Base-by-base conservation (phyloP, 2,797 vertebrate genomes). In the Glossophaga mutica region DNA sequence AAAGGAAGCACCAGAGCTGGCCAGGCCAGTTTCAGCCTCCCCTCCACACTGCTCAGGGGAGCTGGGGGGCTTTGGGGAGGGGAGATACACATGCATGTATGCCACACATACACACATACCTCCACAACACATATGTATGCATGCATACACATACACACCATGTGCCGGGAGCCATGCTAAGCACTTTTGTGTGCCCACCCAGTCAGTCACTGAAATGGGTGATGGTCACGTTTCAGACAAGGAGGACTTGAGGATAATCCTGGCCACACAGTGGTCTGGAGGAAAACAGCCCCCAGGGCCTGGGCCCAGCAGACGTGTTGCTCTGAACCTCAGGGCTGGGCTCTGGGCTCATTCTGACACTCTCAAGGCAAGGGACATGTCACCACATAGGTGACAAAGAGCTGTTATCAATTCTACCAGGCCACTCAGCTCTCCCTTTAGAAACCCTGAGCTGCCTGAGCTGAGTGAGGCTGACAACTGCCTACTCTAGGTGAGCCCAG, bases 331-430 rank as follows among this genome's bases (percentile, higher is more conserved):
- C 0, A 34, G 32, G 5, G 32, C n/a, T 68, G 32, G 57, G 55
- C 10, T 68, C 57, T 2, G 5, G 48, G 76, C 57, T 82, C 57
- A 68, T 32, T 79, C 55, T 65, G 76, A 62, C 57, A 57, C 2
- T 1, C 14, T 15, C 22, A 62, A 37, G 29, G 6, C 48, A 29
- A 46, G 15, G 16, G 18, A 12, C 3, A 0, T 50, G n/a, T 39
- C 34, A 50, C 26, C 26, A 87, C 0, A 0, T 4, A 0, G 46
- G 26, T n/a, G 12, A 8, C 37, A 5, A 44, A 18, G 42, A 29
- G 14, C 29, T 3, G 0, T 24, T 26, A 12, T 90, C 55, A 42
- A 16, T 32, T 39, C 68, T 70, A 48, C 21, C 42, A 3, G 9
- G 42, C 9, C 62, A 32, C n/a, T 87, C 44, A 62, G 29, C 19